Base-by-base conservation (phyloP, 2,797 vertebrate species). In the Chlorospingus semifuscus region DNA sequence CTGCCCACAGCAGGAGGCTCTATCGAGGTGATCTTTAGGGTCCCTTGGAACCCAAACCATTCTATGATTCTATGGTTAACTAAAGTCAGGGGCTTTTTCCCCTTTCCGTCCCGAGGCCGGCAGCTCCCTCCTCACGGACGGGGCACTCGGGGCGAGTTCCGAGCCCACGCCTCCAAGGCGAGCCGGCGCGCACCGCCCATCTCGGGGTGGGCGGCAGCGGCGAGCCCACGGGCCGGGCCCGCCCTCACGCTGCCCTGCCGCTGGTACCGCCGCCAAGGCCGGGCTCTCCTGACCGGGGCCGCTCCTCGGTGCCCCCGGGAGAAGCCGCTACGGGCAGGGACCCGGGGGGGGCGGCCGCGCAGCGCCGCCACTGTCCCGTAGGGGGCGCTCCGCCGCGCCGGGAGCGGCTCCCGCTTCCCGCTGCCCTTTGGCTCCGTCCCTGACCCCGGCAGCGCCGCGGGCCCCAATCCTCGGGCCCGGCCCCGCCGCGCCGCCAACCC, bases 41-140 rank as follows among this genome's bases (percentile, higher is more conserved):
- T 29, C 32, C 49, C 20, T 26, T 13, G 49, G 63, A 56, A 42
- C 23, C 20, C 49, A 30, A n/a, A 26, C 24, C 63, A 50, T 37
- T 24, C 55, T 3, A 11, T 1, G 13, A 52, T 11, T 46, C 10
- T 13, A 4, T 1, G 47, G 16, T 41, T 20, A 21, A 59, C 41
- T 37, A 19, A 1, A 6, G 4, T 0, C 4, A 1, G 6, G 8
- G 16, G 2, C 1, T 6, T 17, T 32, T 2, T 1, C 0, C 19
- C 6, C 8, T 32, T 49, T 5, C 24, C 8, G 9, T 49, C 37
- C n/a, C 23, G 5, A 46, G 17, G 11, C 20, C 1, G 6, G 19
- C 42, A 1, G 3, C 4, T 27, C 18, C 1, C 2, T 4, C 8
- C 26, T 4, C 41, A 1, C 0, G 5, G 9, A 3, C 12, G 10